Conservation (phyloP, 2,797 vertebrate species). For the Gadopsis marmoratus region DNA sequence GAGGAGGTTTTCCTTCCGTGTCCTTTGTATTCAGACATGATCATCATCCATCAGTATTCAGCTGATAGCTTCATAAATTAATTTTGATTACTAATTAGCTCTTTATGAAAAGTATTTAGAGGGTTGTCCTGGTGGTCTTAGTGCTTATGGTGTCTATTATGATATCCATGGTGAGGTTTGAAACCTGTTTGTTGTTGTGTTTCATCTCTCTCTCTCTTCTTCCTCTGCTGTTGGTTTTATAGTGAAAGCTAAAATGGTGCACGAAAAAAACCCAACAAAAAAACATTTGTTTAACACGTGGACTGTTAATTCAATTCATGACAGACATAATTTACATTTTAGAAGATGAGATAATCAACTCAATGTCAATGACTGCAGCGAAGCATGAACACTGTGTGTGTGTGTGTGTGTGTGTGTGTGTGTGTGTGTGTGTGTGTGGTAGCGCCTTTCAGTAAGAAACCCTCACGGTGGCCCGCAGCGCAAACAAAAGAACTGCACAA, state of each 20-base stretch:
- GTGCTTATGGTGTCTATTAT: constrained; percentile 20
- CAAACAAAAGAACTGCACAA: constrained; percentile 45
- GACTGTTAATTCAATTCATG: background rate
- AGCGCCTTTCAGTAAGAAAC: constrained; percentile 31
- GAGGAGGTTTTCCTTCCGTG: background rate
- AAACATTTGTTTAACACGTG: background rate
- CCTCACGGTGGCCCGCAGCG: background rate
- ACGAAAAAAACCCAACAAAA: background rate
- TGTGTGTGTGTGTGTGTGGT: background rate
- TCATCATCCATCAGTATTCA: constrained; percentile 48
- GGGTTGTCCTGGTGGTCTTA: constrained; percentile 14
- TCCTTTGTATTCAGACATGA: constrained; percentile 50
- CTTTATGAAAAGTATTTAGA: constrained; percentile 44
- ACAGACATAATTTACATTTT: constrained; percentile 18
- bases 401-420: background rate
- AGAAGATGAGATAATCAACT: constrained; percentile 18
- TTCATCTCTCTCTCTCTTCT: background rate
- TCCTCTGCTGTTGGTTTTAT: background rate
- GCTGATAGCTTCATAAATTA: constrained; percentile 49
- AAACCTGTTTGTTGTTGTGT: background rate
- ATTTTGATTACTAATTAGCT: constrained; percentile 61
- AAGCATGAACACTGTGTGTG: constrained; percentile 11
- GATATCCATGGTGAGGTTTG: background rate
- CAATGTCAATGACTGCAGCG: constrained; percentile 6
- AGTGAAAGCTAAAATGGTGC: background rate